Base-by-base conservation (phyloP, 2,113 vertebrate genomes). In the Cacatua alba region DNA sequence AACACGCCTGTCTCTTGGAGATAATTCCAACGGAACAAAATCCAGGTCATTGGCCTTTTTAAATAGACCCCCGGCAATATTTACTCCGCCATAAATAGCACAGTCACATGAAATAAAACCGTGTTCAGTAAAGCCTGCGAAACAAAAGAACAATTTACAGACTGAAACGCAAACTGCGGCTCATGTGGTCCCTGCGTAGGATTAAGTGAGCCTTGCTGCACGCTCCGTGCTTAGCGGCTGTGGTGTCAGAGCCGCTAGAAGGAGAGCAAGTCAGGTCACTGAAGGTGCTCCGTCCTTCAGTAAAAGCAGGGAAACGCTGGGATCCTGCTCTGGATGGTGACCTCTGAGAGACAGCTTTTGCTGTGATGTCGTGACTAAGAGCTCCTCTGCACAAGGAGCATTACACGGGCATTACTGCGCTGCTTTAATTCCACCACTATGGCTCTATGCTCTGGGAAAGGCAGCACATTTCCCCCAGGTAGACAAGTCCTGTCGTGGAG, bases 11-110 rank as follows among this genome's bases (percentile, higher is more conserved):
- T 94, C 94, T 97, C 80, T 84, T 97, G 96, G 96, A 97, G 97
- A 95, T 95, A 96, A 98, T 97, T 98, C 97, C 97, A 98, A 97
- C 51, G 93, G 98, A 97, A 98, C 98, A 93, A 95, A 97, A 97
- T 97, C 97, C 98, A 98, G 97, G 98, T 98, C 97, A 98, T 95
- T 97, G 97, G 98, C 95, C 98, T 98, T 98, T 98, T 98, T 97
- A 98, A 98, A 97, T 94, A 97, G 97, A 97, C 97, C 93, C 88
- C 96, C 55, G 93, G 97, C 98, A 97, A 98, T 98, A 98, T 98
- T 98, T 98, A 98, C 97, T 96, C 94, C 95, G 98, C 97, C 97
- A 96, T 97, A 98, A 98, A 98, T 98, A 98, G 98, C 97, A 97
- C 96, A 97, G 98, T 97, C 98, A 98, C 97, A 96, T 98, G 98